Evolutionary conservation across 2,113 vertebrate genomes (phyloP), one percentile per base, ranked within the genome.

Genomic region (Rhea pennata): DNA sequence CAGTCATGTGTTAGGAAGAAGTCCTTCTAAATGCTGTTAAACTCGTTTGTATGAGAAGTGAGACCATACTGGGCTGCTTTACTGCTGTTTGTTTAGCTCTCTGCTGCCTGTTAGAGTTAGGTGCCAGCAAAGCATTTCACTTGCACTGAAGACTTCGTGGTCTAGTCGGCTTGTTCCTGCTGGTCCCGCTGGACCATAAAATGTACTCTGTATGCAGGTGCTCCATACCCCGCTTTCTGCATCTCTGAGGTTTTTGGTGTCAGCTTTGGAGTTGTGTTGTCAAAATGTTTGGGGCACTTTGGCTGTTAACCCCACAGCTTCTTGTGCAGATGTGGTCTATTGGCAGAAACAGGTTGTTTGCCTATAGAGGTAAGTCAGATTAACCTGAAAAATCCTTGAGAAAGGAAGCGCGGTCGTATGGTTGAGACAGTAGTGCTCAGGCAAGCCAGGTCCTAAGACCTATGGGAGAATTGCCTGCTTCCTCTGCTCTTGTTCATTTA

Each of bases 241-340:
- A 78, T 74, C 61, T n/a, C 17, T 33, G 27, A 13, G 15, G 20
- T 15, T 78, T 88, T 61, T 3, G 1, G 5, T 23, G 39, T 61
- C 1, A 17, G 12, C 31, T 86, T 81, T 73, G 59, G 70, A 33
- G 22, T 69, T 76, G 58, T 21, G 29, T 31, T 17, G 15, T 29
- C 48, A 65, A 12, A 39, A 44, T n/a, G 17, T 69, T 53, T 29
- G 16, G 23, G 23, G 23, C 33, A 64, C 14, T 13, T 26, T 42
- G 65, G 26, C 40, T 86, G n/a, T 74, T 74, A 24, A 40, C 6
- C 46, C 46, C n/a, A 29, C 56, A 58, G n/a, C 23, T 23, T 54
- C 13, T 33, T 20, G 36, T 2, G 0, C 50, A n/a, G 59, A 59
- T 73, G 53, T 3, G 4, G 9, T 39, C 26, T 1, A 0, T 73